Percentiles rank a stretch among this genome's conserved stretches.
Evolutionary conservation across 1,140 invertebrate genomes (phyloP).

Genomic region (Geopemphigus sp.): DNA sequence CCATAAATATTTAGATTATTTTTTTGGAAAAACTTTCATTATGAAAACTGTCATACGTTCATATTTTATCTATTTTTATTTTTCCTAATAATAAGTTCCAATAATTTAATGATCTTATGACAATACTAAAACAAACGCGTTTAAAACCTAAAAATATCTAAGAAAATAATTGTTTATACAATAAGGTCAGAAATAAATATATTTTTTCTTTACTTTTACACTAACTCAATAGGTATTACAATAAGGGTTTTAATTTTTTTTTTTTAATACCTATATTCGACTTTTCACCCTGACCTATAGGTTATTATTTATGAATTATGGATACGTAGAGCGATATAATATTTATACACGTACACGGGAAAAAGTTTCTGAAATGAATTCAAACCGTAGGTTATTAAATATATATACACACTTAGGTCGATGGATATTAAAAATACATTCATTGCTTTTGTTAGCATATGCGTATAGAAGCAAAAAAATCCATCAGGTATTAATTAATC

Average conservation of each 20-base stretch:
- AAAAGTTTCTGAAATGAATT: neutral
- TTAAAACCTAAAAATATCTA: neutral
- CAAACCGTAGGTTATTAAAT: neutral
- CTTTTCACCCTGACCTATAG: too few relatives aligned
- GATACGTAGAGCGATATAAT: too few relatives aligned
- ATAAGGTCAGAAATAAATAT: neutral
- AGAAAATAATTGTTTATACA: neutral
- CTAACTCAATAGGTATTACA: slow-evolving; percentile 6
- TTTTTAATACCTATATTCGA: too few relatives aligned
- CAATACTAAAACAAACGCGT: neutral
- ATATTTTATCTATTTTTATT: too few relatives aligned
- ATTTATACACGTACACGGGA: neutral
- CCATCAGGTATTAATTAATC: too few relatives aligned
- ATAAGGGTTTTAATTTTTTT: neutral
- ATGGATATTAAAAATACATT: too few relatives aligned
- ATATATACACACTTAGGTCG: neutral
- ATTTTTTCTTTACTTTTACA: neutral
- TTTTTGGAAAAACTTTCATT: too few relatives aligned
- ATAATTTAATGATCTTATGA: neutral
- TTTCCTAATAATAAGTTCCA: neutral
- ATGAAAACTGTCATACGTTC: too few relatives aligned
- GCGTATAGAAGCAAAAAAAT: too few relatives aligned
- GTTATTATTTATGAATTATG: too few relatives aligned
- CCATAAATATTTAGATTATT: too few relatives aligned
- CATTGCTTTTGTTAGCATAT: too few relatives aligned